Percentiles rank a stretch among this genome's conserved stretches.
Conservation (phyloP, 2,113 vertebrate genomes). For the Antidorcas marsupialis region DNA sequence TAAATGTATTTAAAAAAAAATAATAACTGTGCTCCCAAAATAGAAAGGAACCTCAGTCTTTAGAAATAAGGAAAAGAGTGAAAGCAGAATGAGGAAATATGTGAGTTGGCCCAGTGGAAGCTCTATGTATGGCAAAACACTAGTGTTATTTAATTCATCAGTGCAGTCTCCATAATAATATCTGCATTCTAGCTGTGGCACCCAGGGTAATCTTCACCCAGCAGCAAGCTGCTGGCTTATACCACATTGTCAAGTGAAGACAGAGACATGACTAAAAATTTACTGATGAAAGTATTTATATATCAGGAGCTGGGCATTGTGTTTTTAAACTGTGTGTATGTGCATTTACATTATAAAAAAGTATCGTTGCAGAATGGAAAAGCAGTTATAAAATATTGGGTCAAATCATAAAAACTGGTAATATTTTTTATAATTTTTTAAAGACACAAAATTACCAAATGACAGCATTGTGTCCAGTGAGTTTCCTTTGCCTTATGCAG, state of each 20-base stretch:
- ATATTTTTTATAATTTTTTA: background rate
- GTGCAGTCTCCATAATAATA: fast-evolving
- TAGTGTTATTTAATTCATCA: background rate
- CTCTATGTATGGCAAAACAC: background rate
- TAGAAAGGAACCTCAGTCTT: background rate
- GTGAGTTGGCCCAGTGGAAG: background rate
- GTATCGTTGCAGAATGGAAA: background rate
- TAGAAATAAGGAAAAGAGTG: background rate
- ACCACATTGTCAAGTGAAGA: background rate
- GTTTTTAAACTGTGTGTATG: background rate
- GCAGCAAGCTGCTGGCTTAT: background rate
- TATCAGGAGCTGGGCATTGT: background rate
- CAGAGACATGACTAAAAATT: background rate
- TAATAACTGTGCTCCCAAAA: background rate
- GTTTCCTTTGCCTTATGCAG: background rate
- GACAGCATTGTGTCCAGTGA: background rate
- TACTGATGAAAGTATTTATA: background rate
- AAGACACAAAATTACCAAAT: background rate
- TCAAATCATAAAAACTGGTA: background rate
- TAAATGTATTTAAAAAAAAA: background rate
- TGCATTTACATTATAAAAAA: background rate
- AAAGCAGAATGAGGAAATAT: background rate
- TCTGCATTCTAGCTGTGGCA: too few species aligned
- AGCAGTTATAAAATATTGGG: background rate
- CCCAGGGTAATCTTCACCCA: background rate